Conservation (phyloP, 2,113 vertebrate species). For the Dicentrarchus labrax region DNA sequence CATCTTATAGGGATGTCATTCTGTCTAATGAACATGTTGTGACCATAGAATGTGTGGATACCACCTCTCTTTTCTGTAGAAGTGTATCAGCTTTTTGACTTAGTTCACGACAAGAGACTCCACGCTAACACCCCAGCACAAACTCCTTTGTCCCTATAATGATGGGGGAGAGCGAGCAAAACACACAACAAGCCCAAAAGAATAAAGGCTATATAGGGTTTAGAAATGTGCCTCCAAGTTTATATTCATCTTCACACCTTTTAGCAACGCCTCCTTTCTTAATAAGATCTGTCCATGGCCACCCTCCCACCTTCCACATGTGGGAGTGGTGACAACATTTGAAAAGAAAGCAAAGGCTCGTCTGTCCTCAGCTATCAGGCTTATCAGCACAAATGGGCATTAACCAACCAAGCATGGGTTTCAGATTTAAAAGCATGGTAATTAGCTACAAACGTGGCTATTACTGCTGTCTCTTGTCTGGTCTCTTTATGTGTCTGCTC, state of each 20-base stretch:
- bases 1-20: not conserved
- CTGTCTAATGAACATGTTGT: constrained; percentile 1
- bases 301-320: constrained; percentile 34
- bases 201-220: not conserved
- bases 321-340: constrained; percentile 56
- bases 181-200: not conserved
- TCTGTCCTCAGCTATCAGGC: constrained; percentile 45
- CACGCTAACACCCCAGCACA: not conserved
- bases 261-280: constrained; percentile 21
- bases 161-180: not conserved
- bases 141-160: constrained; percentile 10
- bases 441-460: constrained; percentile 63
- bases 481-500: constrained; percentile 17
- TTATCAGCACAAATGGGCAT: constrained; percentile 56
- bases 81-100: constrained; percentile 6
- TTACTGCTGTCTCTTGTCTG: constrained; percentile 53
- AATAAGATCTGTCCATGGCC: constrained; percentile 38
- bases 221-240: not conserved
- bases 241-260: not conserved
- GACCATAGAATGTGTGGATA: not conserved
- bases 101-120: constrained; percentile 8
- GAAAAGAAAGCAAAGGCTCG: constrained; percentile 43
- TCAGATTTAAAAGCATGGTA: constrained; percentile 56
- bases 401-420: constrained; percentile 48
- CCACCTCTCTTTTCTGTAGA: not conserved